Evolutionary conservation across 2,797 vertebrate genomes (phyloP).

Genomic region (Erpetoichthys calabaricus): DNA sequence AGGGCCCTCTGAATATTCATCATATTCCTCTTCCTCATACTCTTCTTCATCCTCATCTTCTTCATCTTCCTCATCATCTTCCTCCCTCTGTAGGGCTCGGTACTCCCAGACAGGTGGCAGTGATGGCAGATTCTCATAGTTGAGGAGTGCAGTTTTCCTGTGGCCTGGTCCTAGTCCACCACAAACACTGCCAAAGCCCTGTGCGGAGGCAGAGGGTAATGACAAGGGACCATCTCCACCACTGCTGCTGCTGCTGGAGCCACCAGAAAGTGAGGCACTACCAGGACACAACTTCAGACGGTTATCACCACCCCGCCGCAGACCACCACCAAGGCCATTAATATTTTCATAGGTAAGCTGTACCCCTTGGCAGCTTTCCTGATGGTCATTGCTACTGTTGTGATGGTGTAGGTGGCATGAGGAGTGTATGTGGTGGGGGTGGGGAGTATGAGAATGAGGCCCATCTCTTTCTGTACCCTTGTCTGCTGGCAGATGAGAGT

Average conservation of each 20-base stretch:
- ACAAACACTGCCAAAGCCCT: slow-evolving; percentile 49
- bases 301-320: slow-evolving; percentile 27
- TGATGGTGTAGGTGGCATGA: slow-evolving; percentile 52
- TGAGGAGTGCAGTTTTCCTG: slow-evolving; percentile 71
- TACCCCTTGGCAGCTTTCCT: slow-evolving; percentile 38
- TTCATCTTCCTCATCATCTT: slow-evolving; percentile 39
- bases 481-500: too few species aligned
- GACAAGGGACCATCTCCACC: slow-evolving; percentile 57
- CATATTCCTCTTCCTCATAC: slow-evolving; percentile 50
- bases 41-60: slow-evolving; percentile 43
- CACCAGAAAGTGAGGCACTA: slow-evolving; percentile 58
- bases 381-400: slow-evolving; percentile 65
- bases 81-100: slow-evolving; percentile 56
- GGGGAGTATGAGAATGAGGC: slow-evolving; percentile 18
- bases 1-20: slow-evolving; percentile 57
- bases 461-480: too few species aligned
- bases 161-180: slow-evolving; percentile 46
- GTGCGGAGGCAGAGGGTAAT: slow-evolving; percentile 27
- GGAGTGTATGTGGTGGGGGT: slow-evolving; percentile 53
- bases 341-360: slow-evolving; percentile 80
- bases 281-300: slow-evolving; percentile 56
- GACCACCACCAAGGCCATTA: slow-evolving; percentile 47
- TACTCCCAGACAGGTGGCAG: slow-evolving; percentile 90
- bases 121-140: slow-evolving; percentile 91
- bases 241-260: slow-evolving; percentile 66